Percentiles rank a stretch among this genome's conserved stretches.
phyloP scores from a whole-genome alignment of 2,797 vertebrate species.

The Notoglanidium macrostoma region DNA sequence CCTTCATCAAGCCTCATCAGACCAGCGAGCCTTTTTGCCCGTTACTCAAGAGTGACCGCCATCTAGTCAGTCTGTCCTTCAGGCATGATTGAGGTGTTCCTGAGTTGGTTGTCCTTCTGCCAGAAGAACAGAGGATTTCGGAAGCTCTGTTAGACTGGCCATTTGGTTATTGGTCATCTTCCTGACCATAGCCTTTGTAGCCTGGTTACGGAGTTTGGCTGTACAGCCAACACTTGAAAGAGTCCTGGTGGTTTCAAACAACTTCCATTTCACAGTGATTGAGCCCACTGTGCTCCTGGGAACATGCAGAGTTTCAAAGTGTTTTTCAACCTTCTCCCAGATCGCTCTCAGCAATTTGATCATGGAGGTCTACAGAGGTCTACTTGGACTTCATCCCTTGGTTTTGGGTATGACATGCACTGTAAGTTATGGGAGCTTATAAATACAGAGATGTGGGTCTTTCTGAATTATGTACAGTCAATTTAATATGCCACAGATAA shows the following conservation, averaged over 20 bases:
- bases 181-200: neutral
- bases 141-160: no score
- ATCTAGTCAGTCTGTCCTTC: neutral
- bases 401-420: neutral
- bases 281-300: neutral
- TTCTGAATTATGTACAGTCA: neutral
- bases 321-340: neutral
- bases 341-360: neutral
- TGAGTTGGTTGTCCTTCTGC: neutral
- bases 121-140: no score
- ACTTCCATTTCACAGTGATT: neutral
- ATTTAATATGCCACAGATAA: neutral
- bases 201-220: neutral
- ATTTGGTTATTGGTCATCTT: neutral
- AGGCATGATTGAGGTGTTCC: neutral
- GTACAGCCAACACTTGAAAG: neutral
- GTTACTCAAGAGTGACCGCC: neutral
- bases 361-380: neutral
- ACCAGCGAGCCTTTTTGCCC: neutral
- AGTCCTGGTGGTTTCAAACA: neutral
- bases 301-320: neutral
- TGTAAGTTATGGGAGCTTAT: neutral
- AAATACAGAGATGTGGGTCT: neutral
- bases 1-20: neutral
- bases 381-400: neutral